Percentiles rank a stretch among this genome's conserved stretches.
Evolutionary conservation across 2,113 vertebrate species (phyloP).

Genomic region (Puma concolor): DNA sequence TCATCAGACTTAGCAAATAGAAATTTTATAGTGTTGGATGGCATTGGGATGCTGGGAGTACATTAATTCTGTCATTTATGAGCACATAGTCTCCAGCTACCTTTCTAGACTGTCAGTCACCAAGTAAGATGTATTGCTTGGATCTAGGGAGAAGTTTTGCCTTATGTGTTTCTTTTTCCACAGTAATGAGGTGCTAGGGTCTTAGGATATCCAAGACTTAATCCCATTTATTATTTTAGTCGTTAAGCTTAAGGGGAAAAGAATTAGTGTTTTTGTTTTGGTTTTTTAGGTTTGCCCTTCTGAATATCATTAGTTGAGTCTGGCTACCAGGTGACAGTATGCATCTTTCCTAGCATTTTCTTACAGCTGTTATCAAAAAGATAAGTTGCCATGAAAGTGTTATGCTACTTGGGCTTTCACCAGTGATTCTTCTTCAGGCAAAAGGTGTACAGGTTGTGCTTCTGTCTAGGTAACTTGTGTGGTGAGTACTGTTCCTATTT

Average conservation of each 20-base stretch:
- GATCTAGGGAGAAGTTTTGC: conserved; percentile 27
- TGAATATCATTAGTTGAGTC: not conserved
- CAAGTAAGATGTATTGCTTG: conserved; percentile 39
- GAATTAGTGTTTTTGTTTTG: not conserved
- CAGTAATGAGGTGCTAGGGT: conserved; percentile 13
- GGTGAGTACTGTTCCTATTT: not conserved
- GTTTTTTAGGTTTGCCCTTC: not conserved
- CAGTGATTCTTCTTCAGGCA: not conserved
- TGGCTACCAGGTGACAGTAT: not conserved
- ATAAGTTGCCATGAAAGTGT: not conserved
- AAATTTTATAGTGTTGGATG: conserved; percentile 42
- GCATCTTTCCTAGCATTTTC: conserved; percentile 2
- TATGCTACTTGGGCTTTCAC: not conserved
- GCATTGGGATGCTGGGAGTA: not conserved
- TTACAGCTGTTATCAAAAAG: not conserved
- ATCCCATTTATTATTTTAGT: conserved; percentile 27
- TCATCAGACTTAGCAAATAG: conserved; percentile 51
- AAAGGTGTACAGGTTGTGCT: not conserved
- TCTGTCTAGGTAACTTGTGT: not conserved
- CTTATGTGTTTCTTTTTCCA: conserved; percentile 7
- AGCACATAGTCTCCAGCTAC: not conserved
- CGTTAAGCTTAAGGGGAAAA: not conserved
- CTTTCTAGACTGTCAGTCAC: conserved; percentile 12
- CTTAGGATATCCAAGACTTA: conserved; percentile 35
- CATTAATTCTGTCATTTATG: conserved; percentile 36